Evolutionary conservation across 2,797 vertebrate genomes (phyloP).

Genomic region (Coilia nasus): DNA sequence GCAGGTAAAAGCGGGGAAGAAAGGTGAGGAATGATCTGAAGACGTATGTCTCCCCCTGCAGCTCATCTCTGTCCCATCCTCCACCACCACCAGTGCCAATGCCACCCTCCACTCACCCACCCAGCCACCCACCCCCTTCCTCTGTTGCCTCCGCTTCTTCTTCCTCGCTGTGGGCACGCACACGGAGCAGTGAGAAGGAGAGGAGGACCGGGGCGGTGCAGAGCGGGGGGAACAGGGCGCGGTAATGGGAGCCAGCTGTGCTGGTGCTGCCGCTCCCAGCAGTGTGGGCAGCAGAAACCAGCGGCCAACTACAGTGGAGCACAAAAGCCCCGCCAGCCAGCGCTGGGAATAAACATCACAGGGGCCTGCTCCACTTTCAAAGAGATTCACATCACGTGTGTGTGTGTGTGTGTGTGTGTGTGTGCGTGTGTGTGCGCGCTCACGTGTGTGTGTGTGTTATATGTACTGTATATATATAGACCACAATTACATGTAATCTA

Average conservation of each 20-base stretch:
- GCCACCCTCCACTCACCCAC: background rate
- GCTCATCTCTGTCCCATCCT: background rate
- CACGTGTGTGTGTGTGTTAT: background rate
- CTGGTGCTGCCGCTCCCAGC: background rate
- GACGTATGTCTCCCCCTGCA: background rate
- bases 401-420: conserved; percentile 2
- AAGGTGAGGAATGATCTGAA: background rate
- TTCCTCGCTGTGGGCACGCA: background rate
- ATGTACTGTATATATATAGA: background rate
- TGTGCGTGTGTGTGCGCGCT: background rate
- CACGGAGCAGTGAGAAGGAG: too few species aligned
- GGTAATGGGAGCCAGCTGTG: background rate
- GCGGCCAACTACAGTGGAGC: background rate
- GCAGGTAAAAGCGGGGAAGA: background rate
- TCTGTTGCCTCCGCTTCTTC: too few species aligned
- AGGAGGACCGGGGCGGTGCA: background rate
- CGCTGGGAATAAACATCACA: background rate
- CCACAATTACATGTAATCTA: conserved; percentile 13
- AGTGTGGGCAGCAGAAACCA: background rate
- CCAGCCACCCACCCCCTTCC: background rate
- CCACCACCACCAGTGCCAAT: background rate
- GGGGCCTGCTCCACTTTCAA: background rate
- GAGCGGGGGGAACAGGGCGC: background rate
- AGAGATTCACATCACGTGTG: background rate
- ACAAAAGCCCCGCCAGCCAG: conserved; percentile 3